phyloP scores from a whole-genome alignment of 2,113 vertebrate genomes.

The Xenopus tropicalis region DNA sequence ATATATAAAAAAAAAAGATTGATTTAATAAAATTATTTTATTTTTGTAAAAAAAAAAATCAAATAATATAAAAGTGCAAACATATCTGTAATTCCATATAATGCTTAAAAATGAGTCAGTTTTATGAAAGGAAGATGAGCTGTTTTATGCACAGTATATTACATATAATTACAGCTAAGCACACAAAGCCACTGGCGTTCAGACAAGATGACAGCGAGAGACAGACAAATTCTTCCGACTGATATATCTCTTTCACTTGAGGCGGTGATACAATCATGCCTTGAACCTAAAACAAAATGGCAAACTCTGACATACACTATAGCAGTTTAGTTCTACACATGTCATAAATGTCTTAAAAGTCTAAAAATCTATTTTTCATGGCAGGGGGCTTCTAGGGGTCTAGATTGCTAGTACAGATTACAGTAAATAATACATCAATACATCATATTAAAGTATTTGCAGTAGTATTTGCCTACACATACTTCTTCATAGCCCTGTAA shows the following conservation, averaged over 20 bases:
- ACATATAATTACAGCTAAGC: constrained; percentile 35
- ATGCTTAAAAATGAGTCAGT: not conserved
- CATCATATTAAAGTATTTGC: too few species aligned
- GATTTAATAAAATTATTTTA: constrained; percentile 22
- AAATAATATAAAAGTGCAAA: constrained; percentile 54
- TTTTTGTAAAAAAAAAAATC: constrained; percentile 66
- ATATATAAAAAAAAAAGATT: too few species aligned
- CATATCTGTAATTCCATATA: constrained; percentile 47
- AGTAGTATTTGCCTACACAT: too few species aligned
- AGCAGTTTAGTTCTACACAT: too few species aligned
- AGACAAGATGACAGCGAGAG: constrained; percentile 44
- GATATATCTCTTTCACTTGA: constrained; percentile 59
- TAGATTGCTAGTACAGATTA: too few species aligned
- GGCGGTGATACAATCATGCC: constrained; percentile 70
- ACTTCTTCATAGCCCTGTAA: too few species aligned
- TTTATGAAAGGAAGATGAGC: constrained; percentile 32
- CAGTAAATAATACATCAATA: too few species aligned
- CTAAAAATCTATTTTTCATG: too few species aligned
- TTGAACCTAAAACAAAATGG: constrained; percentile 63
- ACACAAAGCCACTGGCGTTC: constrained; percentile 25
- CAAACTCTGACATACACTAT: too few species aligned
- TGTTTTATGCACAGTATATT: constrained; percentile 18
- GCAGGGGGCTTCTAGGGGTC: too few species aligned
- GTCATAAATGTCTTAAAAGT: too few species aligned
- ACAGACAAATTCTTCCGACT: constrained; percentile 59